A percentile compares a stretch with the other conserved stretches of the same genome.
phyloP scores from a whole-genome alignment of 2,113 vertebrate species.

The Gavialis gangeticus region DNA sequence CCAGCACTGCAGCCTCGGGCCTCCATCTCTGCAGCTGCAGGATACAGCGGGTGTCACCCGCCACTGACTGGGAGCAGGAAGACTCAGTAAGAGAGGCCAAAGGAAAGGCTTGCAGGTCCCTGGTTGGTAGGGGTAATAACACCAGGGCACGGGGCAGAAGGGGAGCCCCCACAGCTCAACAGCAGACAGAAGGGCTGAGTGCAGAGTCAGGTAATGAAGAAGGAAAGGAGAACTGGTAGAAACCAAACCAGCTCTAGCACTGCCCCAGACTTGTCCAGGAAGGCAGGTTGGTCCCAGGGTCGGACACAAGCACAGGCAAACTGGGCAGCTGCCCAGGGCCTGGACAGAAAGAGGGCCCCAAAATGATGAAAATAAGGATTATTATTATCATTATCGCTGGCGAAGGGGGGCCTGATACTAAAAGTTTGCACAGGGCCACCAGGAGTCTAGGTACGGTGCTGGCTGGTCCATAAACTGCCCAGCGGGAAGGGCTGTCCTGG shows the following conservation, averaged over 20 bases:
- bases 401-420: too few species aligned
- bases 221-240: background rate
- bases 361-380: too few species aligned
- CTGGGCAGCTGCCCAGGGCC: too few species aligned
- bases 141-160: rapidly evolving
- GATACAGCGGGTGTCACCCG: background rate
- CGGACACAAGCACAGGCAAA: background rate
- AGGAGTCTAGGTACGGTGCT: too few species aligned
- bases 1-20: background rate
- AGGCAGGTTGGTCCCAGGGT: background rate
- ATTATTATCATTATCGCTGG: too few species aligned
- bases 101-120: background rate
- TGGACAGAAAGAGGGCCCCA: too few species aligned
- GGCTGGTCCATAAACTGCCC: rapidly evolving
- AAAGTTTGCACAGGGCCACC: too few species aligned
- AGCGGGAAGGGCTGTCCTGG: background rate
- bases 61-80: background rate
- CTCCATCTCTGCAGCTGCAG: background rate
- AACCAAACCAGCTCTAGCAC: background rate
- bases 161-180: too few species aligned
- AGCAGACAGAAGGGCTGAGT: background rate
- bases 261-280: background rate
- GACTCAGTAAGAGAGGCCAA: background rate
- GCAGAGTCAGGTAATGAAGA: background rate
- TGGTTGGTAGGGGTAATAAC: background rate